phyloP scores from a whole-genome alignment of 2,888 invertebrate genomes.

The Augiades crinisus region DNA sequence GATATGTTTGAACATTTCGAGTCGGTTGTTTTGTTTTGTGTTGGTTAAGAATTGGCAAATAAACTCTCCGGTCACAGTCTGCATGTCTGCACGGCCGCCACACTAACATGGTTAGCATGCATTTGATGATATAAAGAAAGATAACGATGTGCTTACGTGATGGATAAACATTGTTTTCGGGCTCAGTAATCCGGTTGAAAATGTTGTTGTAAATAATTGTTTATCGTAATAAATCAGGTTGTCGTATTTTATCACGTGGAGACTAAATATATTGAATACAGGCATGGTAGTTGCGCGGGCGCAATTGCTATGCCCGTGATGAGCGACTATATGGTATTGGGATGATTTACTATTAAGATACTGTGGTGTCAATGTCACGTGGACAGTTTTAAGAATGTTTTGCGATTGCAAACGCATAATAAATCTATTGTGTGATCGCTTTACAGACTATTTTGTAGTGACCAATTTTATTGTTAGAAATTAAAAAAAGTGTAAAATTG shows the following conservation, averaged over 20 bases:
- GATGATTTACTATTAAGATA: conserved; percentile 15
- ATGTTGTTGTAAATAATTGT: conserved; percentile 45
- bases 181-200: conserved; percentile 24
- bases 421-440: conserved; percentile 71
- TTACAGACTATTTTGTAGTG: conserved; percentile 79
- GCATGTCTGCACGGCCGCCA: too few relatives aligned
- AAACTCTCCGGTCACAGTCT: too few relatives aligned
- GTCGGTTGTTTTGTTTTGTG: too few relatives aligned
- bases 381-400: conserved; percentile 56
- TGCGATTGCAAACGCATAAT: conserved; percentile 64
- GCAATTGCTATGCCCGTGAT: conserved; percentile 3
- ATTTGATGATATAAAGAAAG: not conserved
- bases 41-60: too few relatives aligned
- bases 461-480: conserved; percentile 78
- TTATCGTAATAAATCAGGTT: conserved; percentile 36
- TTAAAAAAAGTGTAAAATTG: conserved; percentile 74
- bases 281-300: conserved; percentile 13
- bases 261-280: conserved; percentile 21
- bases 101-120: not conserved
- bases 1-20: too few relatives aligned
- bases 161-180: conserved; percentile 14
- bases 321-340: conserved; percentile 9
- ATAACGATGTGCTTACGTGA: conserved; percentile 1
- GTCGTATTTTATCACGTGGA: conserved; percentile 29
- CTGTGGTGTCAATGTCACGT: conserved; percentile 26